These are phyloP conservation scores for Unio delphinus DNA, from an alignment of 2,888 invertebrate species.

Conservation along the genomic window DNA sequence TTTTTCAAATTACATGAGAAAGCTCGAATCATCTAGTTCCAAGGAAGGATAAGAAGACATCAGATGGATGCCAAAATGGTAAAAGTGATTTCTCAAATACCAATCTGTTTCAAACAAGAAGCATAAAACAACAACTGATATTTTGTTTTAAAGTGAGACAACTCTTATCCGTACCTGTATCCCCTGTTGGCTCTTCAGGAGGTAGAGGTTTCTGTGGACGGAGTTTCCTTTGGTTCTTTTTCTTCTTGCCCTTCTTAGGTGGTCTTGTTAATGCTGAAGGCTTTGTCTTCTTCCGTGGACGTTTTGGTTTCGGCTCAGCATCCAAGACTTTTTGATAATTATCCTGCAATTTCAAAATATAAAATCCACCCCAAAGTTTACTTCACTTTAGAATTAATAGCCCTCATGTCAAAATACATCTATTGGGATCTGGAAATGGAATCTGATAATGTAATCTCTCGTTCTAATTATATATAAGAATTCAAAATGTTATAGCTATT, in stretches of 20 bases:
- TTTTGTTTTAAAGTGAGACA: conserved; percentile 1
- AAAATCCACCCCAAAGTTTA: not conserved
- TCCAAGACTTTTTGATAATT: conserved; percentile 85
- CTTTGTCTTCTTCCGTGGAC: conserved; percentile 73
- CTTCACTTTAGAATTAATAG: too few species aligned
- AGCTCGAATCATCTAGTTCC: not conserved
- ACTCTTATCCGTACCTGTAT: conserved; percentile 19
- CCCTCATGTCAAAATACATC: too few species aligned
- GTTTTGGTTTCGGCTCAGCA: conserved; percentile 81
- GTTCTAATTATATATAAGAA: too few species aligned
- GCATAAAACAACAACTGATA: too few species aligned
- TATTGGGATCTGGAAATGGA: too few species aligned
- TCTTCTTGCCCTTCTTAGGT: conserved; percentile 77
- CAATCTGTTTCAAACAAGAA: too few species aligned
- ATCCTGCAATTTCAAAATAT: conserved; percentile 74
- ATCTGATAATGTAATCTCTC: too few species aligned
- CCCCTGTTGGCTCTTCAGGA: conserved; percentile 42
- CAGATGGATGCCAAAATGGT: not conserved
- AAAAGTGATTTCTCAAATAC: not conserved
- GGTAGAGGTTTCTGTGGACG: conserved; percentile 63
- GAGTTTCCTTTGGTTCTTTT: conserved; percentile 74
- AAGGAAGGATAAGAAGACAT: not conserved
- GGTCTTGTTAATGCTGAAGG: conserved; percentile 71
- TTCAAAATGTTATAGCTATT: too few species aligned
- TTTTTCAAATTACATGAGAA: not conserved